Percentiles rank a stretch among this genome's conserved stretches.
Conservation (phyloP, 1,140 invertebrate genomes). For the Forficula auricularia region DNA sequence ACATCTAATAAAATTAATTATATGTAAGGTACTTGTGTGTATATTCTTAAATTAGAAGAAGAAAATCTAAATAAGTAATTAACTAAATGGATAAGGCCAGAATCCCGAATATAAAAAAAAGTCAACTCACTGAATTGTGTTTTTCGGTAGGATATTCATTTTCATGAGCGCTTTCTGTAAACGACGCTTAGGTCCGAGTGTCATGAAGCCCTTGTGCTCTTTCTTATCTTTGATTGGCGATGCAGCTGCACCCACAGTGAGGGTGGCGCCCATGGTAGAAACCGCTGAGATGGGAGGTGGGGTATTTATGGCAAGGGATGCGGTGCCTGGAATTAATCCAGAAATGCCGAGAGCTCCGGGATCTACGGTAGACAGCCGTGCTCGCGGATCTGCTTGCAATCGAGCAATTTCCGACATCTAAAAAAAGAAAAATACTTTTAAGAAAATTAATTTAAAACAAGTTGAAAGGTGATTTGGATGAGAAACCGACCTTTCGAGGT, state of each 20-base stretch:
- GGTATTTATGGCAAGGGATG: slow-evolving; percentile 21
- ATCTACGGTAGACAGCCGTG: slow-evolving; percentile 42
- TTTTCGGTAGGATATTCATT: slow-evolving; percentile 80
- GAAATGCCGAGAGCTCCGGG: slow-evolving; percentile 13
- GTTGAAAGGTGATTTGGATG: slow-evolving; percentile 28
- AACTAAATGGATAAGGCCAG: no score
- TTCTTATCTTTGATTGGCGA: slow-evolving; percentile 25
- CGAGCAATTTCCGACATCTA: slow-evolving; percentile 33
- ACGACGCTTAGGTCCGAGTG: slow-evolving; percentile 61
- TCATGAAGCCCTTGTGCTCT: slow-evolving; percentile 70
- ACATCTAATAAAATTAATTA: no score
- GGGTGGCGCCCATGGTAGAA: not conserved
- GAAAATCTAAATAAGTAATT: no score
- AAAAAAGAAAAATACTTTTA: no score
- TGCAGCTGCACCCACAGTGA: slow-evolving; percentile 2
- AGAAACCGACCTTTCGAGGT: slow-evolving; percentile 31
- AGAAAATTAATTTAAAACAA: no score
- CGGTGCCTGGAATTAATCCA: slow-evolving; percentile 18
- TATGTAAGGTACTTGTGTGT: no score
- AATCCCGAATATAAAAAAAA: no score
- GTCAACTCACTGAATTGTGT: slow-evolving; percentile 44
- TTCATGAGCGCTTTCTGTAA: slow-evolving; percentile 78
- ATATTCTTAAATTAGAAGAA: no score
- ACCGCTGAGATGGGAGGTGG: slow-evolving; percentile 22
- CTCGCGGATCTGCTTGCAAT: slow-evolving; percentile 44